phyloP scores from a whole-genome alignment of 2,888 invertebrate species.

The Oxyteleia sp. region DNA sequence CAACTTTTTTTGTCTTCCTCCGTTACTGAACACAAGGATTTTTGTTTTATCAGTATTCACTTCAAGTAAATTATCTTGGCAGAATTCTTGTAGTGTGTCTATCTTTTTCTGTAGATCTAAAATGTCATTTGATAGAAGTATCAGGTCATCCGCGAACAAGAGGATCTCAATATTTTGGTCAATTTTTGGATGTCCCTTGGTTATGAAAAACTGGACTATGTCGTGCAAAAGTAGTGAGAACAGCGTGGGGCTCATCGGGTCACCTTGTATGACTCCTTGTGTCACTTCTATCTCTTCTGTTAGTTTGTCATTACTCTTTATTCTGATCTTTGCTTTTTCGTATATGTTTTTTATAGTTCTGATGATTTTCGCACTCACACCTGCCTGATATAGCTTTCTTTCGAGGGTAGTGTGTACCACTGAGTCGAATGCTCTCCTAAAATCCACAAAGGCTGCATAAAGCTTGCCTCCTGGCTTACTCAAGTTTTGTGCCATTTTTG shows the following conservation, averaged over 20 bases:
- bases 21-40: constrained; percentile 13
- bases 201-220: constrained; percentile 35
- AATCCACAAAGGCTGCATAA: constrained; percentile 75
- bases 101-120: constrained; percentile 39
- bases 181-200: constrained; percentile 5
- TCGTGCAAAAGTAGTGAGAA: constrained; percentile 56
- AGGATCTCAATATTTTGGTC: constrained; percentile 31
- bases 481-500: constrained; percentile 56
- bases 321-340: constrained; percentile 35
- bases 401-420: constrained; percentile 71
- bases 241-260: constrained; percentile 55
- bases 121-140: constrained; percentile 22
- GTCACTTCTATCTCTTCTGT: constrained; percentile 65
- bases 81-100: constrained; percentile 38
- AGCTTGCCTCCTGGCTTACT: constrained; percentile 57
- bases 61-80: constrained; percentile 16
- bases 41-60: constrained; percentile 19
- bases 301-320: constrained; percentile 56
- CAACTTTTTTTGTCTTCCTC: constrained; percentile 12
- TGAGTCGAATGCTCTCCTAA: constrained; percentile 72
- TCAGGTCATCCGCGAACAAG: constrained; percentile 51
- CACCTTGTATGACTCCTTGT: constrained; percentile 67
- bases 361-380: constrained; percentile 63
- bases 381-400: constrained; percentile 45
- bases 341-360: constrained; percentile 51